phyloP scores from a whole-genome alignment of 2,888 invertebrate species.

The Euzetes globulus region DNA sequence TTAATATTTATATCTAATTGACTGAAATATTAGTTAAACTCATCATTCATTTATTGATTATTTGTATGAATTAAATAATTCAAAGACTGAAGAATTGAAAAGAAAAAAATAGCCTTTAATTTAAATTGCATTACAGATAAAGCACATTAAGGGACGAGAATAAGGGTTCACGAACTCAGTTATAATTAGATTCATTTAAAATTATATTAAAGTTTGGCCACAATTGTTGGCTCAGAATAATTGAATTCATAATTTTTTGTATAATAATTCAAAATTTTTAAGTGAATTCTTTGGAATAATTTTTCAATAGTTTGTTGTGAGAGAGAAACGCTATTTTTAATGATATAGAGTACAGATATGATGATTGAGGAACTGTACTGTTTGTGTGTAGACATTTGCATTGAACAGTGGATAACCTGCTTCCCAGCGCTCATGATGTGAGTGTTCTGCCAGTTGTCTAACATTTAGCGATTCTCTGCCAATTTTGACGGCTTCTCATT shows the following conservation, averaged over 20 bases:
- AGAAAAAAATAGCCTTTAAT: not conserved
- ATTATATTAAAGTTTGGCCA: conserved; percentile 14
- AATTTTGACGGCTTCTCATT: not conserved
- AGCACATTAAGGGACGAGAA: not conserved
- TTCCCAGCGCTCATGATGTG: not conserved
- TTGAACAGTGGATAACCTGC: not conserved
- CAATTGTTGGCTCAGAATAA: conserved; percentile 16
- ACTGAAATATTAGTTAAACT: not conserved
- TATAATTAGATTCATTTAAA: conserved; percentile 17
- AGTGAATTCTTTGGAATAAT: not conserved
- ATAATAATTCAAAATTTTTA: not conserved
- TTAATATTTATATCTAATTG: not conserved
- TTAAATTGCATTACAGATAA: not conserved
- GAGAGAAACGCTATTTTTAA: not conserved
- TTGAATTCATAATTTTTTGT: not conserved
- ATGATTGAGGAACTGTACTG: not conserved
- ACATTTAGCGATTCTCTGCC: not conserved
- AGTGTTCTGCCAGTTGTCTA: not conserved
- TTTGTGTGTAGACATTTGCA: not conserved
- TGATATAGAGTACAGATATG: not conserved
- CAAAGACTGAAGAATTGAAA: not conserved
- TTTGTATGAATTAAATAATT: conserved; percentile 7
- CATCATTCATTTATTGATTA: not conserved
- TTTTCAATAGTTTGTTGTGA: not conserved
- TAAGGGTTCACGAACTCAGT: conserved; percentile 20